Base-by-base conservation (phyloP, 1,140 invertebrate species). In the Cecropterus lyciades region DNA sequence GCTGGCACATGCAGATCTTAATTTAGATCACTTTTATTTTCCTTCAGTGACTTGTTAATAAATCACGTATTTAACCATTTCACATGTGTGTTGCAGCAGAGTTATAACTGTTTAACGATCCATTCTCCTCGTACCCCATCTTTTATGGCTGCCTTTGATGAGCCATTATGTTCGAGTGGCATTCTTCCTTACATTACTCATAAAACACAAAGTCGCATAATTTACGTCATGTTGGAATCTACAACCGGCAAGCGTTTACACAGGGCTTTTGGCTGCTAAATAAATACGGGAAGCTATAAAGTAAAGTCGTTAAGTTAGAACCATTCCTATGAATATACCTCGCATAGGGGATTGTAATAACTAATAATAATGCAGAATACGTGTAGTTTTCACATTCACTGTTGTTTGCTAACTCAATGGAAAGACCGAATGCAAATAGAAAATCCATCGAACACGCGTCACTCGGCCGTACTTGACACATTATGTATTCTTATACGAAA, bases 371-470 rank as follows among this genome's bases (percentile, higher is more conserved):
- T 33, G 7, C 7, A 37, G 0, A 37, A 11, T 37, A 37, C 27
- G 3, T 30, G 10, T 37, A 11, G 33, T 37, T 37, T 33, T 37
- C 10, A 37, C 33, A 33, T 33, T 33, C 7, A 33, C 30, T 33
- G 30, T 33, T 33, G n/a, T n/a, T n/a, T 33, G 30, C 30, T 33
- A 10, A 33, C 30, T 33, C 30, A 10, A 33, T 33, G 7, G 30
- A 33, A 8, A 33, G 1, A 8, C 48, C 9, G 20, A 51, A 51
- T 27, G 17, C 48, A 51, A 51, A 51, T 51, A 51, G 48, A 51
- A 51, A 51, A 51, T 16, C 10, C 5, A 49, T 13, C 48, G 20
- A 24, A 13, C 20, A 51, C 24, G 24, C 17, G 24, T 27, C 17
- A 13, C 48, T 51, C 4, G 3, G 1, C n/a, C n/a, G n/a, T n/a